phyloP scores from a whole-genome alignment of 1,140 invertebrate genomes.

The Sarcophaga bullata region DNA sequence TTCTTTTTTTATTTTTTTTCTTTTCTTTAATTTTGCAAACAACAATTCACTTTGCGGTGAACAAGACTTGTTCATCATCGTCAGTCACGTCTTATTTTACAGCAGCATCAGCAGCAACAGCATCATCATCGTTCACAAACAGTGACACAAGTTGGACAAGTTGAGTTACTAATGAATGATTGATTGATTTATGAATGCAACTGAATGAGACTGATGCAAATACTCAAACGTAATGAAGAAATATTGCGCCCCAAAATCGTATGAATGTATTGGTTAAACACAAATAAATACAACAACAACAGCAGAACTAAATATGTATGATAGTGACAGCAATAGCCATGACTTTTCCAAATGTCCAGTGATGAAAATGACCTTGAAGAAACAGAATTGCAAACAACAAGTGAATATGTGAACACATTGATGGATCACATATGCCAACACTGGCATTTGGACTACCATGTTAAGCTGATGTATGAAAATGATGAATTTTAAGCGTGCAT shows the following conservation, averaged over 20 bases:
- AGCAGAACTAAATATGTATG: not conserved
- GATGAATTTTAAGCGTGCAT: not conserved
- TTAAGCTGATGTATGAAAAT: not conserved
- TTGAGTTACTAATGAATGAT: slow-evolving; percentile 39
- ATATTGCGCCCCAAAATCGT: not conserved
- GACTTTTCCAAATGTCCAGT: slow-evolving; percentile 28
- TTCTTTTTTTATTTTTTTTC: too few relatives aligned
- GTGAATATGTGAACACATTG: slow-evolving; percentile 25
- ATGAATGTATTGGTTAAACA: too few relatives aligned
- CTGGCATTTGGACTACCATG: not conserved
- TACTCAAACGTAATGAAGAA: not conserved
- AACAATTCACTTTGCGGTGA: not conserved
- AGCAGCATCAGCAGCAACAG: not conserved
- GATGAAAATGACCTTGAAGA: slow-evolving; percentile 37
- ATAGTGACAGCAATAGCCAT: slow-evolving; percentile 21
- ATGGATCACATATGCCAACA: slow-evolving; percentile 6
- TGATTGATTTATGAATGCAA: slow-evolving; percentile 40
- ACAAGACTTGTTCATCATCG: too few relatives aligned
- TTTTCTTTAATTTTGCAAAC: too few relatives aligned
- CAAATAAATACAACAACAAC: slow-evolving; percentile 7
- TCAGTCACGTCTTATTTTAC: too few relatives aligned
- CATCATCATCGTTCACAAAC: slow-evolving; percentile 20
- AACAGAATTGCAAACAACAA: not conserved
- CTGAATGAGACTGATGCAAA: slow-evolving; percentile 19
- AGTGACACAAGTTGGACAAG: slow-evolving; percentile 39